Evolutionary conservation across 2,888 invertebrate genomes (phyloP), one percentile per base, ranked within the genome.

Genomic region (Myopa testacea): DNA sequence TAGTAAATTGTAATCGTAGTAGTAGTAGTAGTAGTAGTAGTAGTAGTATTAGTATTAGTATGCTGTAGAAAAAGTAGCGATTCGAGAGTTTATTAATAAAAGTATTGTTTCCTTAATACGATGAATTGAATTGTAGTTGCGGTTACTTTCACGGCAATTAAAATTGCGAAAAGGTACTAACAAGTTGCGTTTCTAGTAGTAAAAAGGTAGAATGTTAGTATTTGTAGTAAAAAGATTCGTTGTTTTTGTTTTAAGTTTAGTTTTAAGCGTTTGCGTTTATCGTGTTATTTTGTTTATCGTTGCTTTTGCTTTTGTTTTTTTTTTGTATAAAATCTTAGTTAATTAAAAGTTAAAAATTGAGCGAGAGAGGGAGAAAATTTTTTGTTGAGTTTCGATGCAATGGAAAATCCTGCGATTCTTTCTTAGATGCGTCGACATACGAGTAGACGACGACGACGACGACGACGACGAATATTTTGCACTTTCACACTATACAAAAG

Each of bases 131-230:
- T 71, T 37, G 16, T 38, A 34, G 6, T 34, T 45, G 16, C 26
- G n/a, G 16, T 70, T 38, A 12, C 19, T 60, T 5, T 37, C 14
- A 68, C 75, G 65, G n/a, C 70, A 80, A 73, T 81, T 76, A 68
- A 67, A 79, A 74, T 81, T 73, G 80, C 81, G 78, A 82, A 81
- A 85, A 85, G 85, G 85, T 85, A 85, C 85, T 82, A 82, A 84
- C 83, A 81, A 80, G 80, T 83, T 81, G 77, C 74, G 67, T 79
- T 78, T 77, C 63, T 70, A 72, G 12, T 58, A 58, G 37, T 65
- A 60, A 58, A 45, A 34, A 45, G 62, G 70, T 69, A 50, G 55
- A 45, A 45, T 45, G 26, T 26, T 26, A 58, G 19, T 60, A 34
- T 40, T 69, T 19, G 40, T 68, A 62, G 70, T 62, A 76, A 76